Percentiles rank a stretch among this genome's conserved stretches.
Conservation (phyloP, 2,113 vertebrate genomes). For the Microtus ochrogaster region DNA sequence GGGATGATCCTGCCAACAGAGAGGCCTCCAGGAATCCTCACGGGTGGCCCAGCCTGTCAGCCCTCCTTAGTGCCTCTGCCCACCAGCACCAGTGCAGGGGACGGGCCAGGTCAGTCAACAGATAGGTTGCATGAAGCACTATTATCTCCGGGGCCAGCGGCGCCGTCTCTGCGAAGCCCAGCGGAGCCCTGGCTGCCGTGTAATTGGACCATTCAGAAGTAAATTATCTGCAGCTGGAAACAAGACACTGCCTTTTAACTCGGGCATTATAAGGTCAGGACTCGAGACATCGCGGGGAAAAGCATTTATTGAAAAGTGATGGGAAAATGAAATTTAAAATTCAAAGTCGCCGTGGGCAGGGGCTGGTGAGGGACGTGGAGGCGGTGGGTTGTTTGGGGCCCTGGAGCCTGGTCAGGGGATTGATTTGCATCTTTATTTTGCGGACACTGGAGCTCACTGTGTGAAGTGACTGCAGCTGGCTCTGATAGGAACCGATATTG, state of each 20-base stretch:
- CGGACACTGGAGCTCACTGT: slow-evolving; percentile 65
- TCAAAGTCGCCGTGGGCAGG: slow-evolving; percentile 65
- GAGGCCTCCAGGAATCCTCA: background rate
- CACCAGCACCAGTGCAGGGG: slow-evolving; percentile 20
- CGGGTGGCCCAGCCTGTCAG: background rate
- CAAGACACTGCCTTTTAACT: slow-evolving; percentile 71
- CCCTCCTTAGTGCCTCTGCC: background rate
- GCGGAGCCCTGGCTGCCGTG: slow-evolving; percentile 40
- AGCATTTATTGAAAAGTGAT: slow-evolving; percentile 76
- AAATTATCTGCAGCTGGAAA: slow-evolving; percentile 87
- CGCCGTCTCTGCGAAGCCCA: slow-evolving; percentile 4
- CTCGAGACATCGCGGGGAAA: slow-evolving; percentile 62
- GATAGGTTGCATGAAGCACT: slow-evolving; percentile 77
- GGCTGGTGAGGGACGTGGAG: background rate
- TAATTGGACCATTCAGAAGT: slow-evolving; percentile 83
- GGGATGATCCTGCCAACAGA: rapidly evolving
- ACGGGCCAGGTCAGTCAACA: slow-evolving; percentile 81
- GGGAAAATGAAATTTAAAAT: slow-evolving; percentile 83
- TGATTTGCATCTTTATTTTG: slow-evolving; percentile 85
- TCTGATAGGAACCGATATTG: slow-evolving; percentile 65
- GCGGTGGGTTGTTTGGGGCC: slow-evolving; percentile 2
- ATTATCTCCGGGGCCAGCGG: slow-evolving; percentile 77
- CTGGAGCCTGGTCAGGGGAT: slow-evolving; percentile 63
- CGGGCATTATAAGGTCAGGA: slow-evolving; percentile 62
- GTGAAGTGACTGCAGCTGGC: slow-evolving; percentile 60